A percentile compares a stretch with the other conserved stretches of the same genome.
Conservation (phyloP, 2,888 invertebrate genomes). For the Torymus texanus region DNA sequence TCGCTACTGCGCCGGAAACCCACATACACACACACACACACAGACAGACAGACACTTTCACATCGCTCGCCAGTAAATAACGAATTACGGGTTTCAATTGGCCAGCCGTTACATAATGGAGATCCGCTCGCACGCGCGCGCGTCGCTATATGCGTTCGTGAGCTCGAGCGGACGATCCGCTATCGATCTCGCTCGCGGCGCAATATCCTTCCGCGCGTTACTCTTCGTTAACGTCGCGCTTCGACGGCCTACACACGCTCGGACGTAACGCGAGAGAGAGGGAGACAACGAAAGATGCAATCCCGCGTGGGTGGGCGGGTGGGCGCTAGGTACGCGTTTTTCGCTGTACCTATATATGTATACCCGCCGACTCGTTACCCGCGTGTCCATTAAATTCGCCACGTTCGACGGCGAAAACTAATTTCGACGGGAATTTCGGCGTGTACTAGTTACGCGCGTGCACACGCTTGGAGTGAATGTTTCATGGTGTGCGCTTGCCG, state of each 20-base stretch:
- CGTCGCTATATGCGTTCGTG: no score
- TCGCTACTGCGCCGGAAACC: no score
- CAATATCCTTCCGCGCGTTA: slow-evolving; percentile 59
- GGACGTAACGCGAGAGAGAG: slow-evolving; percentile 20
- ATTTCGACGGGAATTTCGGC: background rate
- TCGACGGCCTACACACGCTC: slow-evolving; percentile 33
- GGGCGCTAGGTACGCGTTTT: slow-evolving; percentile 37
- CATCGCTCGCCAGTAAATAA: slow-evolving; percentile 52
- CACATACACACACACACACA: no score
- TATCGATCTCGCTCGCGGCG: slow-evolving; percentile 34
- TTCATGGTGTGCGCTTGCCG: no score
- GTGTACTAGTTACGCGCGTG: background rate
- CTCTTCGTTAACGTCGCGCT: slow-evolving; percentile 62
- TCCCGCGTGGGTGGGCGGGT: slow-evolving; percentile 3
- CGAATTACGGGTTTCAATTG: slow-evolving; percentile 62
- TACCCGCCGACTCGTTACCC: no score
- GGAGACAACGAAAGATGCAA: slow-evolving; percentile 9
- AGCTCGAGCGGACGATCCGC: slow-evolving; percentile 49
- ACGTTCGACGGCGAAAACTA: background rate
- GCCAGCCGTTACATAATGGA: slow-evolving; percentile 39
- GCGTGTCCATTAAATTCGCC: no score
- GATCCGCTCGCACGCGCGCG: slow-evolving; percentile 9
- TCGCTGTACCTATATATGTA: background rate
- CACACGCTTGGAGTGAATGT: background rate
- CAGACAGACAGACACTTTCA: no score